Evolutionary conservation across 2,888 invertebrate genomes (phyloP).

Genomic region (Ophion obscuratus): DNA sequence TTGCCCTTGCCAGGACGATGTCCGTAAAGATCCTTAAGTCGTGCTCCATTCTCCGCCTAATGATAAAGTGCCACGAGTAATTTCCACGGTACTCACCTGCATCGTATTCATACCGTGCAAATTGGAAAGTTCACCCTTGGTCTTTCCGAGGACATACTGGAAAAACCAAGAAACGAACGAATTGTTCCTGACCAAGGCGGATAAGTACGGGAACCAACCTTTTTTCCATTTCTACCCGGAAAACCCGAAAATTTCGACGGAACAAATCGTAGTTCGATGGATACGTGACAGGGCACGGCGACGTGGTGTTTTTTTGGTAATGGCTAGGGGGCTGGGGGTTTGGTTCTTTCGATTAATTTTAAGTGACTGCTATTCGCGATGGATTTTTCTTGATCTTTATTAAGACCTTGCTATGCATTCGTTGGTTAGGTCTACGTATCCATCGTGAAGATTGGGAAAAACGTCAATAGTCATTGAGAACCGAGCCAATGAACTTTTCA

Average conservation of each 20-base stretch:
- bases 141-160: background rate
- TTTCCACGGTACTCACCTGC: conserved; percentile 68
- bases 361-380: too few species aligned
- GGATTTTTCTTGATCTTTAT: too few species aligned
- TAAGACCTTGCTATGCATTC: too few species aligned
- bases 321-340: too few species aligned
- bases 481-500: too few species aligned
- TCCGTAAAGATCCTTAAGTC: conserved; percentile 19
- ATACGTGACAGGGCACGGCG: background rate
- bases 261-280: background rate
- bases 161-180: conserved; percentile 26
- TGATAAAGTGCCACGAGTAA: conserved; percentile 65
- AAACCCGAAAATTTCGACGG: background rate
- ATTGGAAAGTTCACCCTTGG: conserved; percentile 42
- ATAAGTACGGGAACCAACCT: conserved; percentile 1
- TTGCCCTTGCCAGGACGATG: background rate
- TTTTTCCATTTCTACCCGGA: background rate
- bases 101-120: conserved; percentile 40
- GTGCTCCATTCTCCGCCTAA: conserved; percentile 48
- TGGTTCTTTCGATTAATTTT: too few species aligned
- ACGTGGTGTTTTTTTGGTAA: background rate
- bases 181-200: conserved; percentile 21
- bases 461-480: too few species aligned
- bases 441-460: too few species aligned
- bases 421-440: too few species aligned